Evolutionary conservation across 2,888 invertebrate genomes (phyloP).

Genomic region (Metacarcinus magister): DNA sequence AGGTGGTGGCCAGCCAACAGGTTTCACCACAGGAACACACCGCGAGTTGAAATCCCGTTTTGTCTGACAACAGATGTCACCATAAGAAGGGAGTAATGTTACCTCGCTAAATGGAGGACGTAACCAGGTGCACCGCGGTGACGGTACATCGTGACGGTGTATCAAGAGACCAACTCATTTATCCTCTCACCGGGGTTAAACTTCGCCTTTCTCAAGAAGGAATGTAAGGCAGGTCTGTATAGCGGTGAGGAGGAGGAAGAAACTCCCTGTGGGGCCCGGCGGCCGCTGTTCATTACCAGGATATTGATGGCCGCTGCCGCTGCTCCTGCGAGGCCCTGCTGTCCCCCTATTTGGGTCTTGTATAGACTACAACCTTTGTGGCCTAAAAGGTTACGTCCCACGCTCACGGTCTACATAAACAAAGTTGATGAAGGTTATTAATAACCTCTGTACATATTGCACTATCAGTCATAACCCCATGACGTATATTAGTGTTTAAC

Average conservation of each 20-base stretch:
- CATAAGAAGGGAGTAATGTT: not conserved
- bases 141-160: not conserved
- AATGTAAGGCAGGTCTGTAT: not conserved
- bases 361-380: not conserved
- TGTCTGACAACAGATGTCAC: not conserved
- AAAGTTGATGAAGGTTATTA: not conserved
- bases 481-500: constrained; percentile 10
- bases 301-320: not conserved
- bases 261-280: not conserved
- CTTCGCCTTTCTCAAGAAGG: not conserved
- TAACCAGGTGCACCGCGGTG: not conserved
- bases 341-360: not conserved
- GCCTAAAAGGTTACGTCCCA: not conserved
- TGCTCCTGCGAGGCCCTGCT: not conserved
- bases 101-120: not conserved
- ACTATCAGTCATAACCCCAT: not conserved
- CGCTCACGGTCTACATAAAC: not conserved
- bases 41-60: not conserved
- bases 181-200: not conserved
- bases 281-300: constrained; percentile 7
- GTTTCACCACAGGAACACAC: not conserved
- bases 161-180: not conserved
- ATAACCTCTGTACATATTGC: not conserved
- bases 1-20: constrained; percentile 9
- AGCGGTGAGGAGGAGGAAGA: not conserved